Conservation (phyloP, 2,797 vertebrate species). For the Todus mexicanus region DNA sequence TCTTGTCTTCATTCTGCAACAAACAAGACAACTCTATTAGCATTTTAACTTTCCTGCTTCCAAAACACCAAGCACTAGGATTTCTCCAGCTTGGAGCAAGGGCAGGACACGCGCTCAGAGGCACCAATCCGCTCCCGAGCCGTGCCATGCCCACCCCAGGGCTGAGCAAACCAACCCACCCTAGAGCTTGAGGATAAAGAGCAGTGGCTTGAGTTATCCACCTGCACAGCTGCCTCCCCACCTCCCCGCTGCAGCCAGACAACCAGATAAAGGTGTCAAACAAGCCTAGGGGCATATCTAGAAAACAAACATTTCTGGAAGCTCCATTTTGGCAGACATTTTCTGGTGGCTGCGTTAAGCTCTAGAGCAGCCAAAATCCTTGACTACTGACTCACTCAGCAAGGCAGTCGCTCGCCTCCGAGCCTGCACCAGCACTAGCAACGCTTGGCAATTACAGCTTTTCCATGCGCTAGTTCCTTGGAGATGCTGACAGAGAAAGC, state of each 20-base stretch:
- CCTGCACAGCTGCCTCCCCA: background rate
- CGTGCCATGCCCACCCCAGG: background rate
- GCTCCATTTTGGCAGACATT: background rate
- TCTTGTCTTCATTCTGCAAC: background rate
- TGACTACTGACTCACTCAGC: constrained; percentile 13
- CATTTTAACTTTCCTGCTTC: background rate
- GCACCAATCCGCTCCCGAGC: background rate
- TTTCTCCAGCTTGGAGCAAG: background rate
- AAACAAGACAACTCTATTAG: background rate
- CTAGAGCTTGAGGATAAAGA: background rate
- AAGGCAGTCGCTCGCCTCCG: background rate
- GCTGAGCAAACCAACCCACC: constrained; percentile 15
- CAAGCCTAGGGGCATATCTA: background rate
- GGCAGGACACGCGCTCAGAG: background rate
- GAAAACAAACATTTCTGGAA: constrained; percentile 7
- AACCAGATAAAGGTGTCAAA: background rate
- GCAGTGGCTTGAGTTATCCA: background rate
- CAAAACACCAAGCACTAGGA: background rate
- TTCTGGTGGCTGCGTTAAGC: background rate
- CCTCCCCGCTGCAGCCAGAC: background rate
- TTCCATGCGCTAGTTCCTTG: background rate
- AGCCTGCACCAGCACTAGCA: background rate
- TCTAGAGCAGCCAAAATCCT: background rate
- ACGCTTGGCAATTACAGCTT: background rate
- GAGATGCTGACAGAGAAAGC: background rate